Conservation (phyloP, 2,113 vertebrate genomes). For the Gorsachius goisagi region DNA sequence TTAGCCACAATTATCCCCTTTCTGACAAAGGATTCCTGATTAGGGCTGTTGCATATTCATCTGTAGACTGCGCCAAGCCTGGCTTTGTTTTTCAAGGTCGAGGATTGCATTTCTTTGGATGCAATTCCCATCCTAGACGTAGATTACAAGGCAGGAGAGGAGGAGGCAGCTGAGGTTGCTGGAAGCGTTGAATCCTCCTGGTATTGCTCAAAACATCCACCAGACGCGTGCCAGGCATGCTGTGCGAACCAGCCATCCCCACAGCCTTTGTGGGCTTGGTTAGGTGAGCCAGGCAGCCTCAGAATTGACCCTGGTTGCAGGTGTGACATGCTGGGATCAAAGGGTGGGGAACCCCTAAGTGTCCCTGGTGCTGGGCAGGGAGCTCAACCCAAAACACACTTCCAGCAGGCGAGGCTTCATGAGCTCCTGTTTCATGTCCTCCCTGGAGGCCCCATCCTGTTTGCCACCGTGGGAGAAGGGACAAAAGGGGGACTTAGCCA, state of each 20-base stretch:
- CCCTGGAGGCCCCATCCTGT: neutral
- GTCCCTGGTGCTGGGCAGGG: neutral
- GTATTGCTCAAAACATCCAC: neutral
- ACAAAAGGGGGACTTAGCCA: neutral
- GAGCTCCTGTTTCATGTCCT: neutral
- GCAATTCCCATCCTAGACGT: conserved; percentile 51
- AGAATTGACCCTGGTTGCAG: neutral
- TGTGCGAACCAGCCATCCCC: neutral
- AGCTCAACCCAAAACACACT: neutral
- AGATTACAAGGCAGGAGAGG: conserved; percentile 39
- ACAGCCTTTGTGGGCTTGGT: neutral
- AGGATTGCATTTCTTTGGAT: conserved; percentile 55
- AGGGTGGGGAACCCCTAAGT: neutral
- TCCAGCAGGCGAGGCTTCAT: neutral
- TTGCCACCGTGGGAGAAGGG: neutral
- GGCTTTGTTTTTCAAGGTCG: conserved; percentile 63
- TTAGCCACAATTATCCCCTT: conserved; percentile 49
- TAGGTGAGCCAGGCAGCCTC: neutral
- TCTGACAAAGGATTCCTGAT: conserved; percentile 47
- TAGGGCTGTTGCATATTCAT: conserved; percentile 62
- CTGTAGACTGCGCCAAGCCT: neutral
- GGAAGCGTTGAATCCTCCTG: neutral
- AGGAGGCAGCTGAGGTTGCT: conserved; percentile 39
- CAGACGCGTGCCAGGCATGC: neutral
- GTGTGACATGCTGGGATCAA: neutral